Base-by-base conservation (phyloP, 30 jellyfish, hydroid and myxozoan genomes). In the Turritopsis dohrnii region DNA sequence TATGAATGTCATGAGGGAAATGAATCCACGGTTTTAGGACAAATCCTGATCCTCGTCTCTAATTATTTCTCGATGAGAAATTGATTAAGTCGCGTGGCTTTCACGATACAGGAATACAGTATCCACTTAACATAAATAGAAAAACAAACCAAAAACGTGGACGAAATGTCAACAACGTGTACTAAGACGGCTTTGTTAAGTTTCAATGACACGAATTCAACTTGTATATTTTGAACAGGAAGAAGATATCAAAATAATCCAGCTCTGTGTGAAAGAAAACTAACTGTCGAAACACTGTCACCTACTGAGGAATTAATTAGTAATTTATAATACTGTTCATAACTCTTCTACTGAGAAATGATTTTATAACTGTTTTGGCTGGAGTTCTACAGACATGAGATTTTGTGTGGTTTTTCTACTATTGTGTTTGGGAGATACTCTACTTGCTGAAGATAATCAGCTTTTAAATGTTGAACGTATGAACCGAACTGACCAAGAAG, bases 401-500 rank as follows among this genome's bases (percentile, higher is more conserved):
- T 5, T 41, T 41, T 41, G 60, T 41, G 13, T 41, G 60, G 60
- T 41, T 41, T 41, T 41, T 41, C 5, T 41, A 3, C 60, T 41
- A 41, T 41, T 41, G 13, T 41, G 13, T 41, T 41, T 5, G 60
- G 13, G 60, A 41, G 60, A 41, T 13, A 41, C 9, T 41, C 13
- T 41, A 13, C 60, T 41, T 41, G 60, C 60, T 13, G 60, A 41
- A 41, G 60, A 41, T 13, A 41, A 41, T 41, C 77, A 69, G 77
- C 16, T n/a, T 19, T 69, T 69, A 23, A 27, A n/a, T 69, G 17
- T n/a, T 9, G 77, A 69, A 27, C 28, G 8, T 1, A 8, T 69
- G 31, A 69, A 69, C 19, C 28, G 77, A 69, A 69, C 77, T 27
- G 77, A 69, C 30, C 77, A 69, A 69, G 77, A 69, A 69, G 77